Conservation (phyloP, 2,113 vertebrate genomes). For the Oplegnathus fasciatus region DNA sequence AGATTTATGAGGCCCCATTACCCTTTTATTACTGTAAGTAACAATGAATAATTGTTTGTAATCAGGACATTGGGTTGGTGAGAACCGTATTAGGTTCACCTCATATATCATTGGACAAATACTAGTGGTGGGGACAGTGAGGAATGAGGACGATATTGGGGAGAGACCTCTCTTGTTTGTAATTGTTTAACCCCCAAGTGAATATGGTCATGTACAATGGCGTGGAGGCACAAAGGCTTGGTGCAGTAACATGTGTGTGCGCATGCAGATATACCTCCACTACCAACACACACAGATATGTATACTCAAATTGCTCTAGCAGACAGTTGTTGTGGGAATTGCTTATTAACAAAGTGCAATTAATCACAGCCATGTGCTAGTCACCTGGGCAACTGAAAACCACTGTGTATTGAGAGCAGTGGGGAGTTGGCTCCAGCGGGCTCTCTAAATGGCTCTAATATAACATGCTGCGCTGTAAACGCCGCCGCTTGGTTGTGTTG, state of each 20-base stretch:
- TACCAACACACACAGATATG: conserved; percentile 3
- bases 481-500: conserved; percentile 25
- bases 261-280: background rate
- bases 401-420: conserved; percentile 52
- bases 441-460: conserved; percentile 70
- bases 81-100: conserved; percentile 78
- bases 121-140: conserved; percentile 59
- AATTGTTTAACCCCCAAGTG: conserved; percentile 74
- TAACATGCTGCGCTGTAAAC: conserved; percentile 55
- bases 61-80: conserved; percentile 81
- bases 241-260: background rate
- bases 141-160: conserved; percentile 60
- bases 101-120: conserved; percentile 82
- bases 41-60: conserved; percentile 86
- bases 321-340: conserved; percentile 56
- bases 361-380: conserved; percentile 74
- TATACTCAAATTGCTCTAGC: background rate
- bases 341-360: conserved; percentile 81
- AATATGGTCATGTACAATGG: conserved; percentile 45
- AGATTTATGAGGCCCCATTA: conserved; percentile 84
- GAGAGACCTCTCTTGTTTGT: conserved; percentile 68
- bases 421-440: conserved; percentile 61
- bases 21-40: conserved; percentile 84
- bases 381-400: conserved; percentile 72
- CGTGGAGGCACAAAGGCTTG: conserved; percentile 24